phyloP scores from a whole-genome alignment of 2,113 vertebrate species.

The Rostratula benghalensis region DNA sequence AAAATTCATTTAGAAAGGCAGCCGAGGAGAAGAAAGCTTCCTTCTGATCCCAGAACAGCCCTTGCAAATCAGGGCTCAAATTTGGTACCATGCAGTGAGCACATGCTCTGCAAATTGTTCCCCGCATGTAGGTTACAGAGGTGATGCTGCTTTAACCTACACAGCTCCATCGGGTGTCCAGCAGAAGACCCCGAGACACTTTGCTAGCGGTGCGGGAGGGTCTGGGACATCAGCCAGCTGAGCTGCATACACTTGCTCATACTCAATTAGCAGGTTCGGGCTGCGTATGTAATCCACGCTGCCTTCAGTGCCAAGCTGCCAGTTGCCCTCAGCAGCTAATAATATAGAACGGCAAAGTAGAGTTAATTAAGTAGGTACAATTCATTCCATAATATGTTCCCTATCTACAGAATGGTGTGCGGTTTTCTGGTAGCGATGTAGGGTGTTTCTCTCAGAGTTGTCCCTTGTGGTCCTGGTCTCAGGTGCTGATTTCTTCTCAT shows the following conservation, averaged over 20 bases:
- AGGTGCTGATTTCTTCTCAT: background rate
- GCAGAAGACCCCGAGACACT: background rate
- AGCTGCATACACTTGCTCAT: background rate
- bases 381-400: background rate
- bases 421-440: rapidly evolving
- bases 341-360: background rate
- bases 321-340: conserved; percentile 30
- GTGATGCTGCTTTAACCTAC: background rate
- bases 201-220: rapidly evolving
- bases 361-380: conserved; percentile 19
- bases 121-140: rapidly evolving
- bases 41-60: background rate
- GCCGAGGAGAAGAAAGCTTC: background rate
- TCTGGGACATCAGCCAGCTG: background rate
- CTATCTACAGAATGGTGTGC: background rate
- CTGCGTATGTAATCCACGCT: background rate
- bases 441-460: background rate
- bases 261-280: conserved; percentile 18
- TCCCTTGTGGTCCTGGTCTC: background rate
- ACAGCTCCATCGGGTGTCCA: rapidly evolving
- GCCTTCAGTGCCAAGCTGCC: background rate
- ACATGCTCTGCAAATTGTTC: background rate
- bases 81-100: background rate
- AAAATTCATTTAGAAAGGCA: conserved; percentile 6
- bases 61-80: background rate